Base-by-base conservation (phyloP, 2,888 invertebrate genomes). In the Agrenia bidenticulata region DNA sequence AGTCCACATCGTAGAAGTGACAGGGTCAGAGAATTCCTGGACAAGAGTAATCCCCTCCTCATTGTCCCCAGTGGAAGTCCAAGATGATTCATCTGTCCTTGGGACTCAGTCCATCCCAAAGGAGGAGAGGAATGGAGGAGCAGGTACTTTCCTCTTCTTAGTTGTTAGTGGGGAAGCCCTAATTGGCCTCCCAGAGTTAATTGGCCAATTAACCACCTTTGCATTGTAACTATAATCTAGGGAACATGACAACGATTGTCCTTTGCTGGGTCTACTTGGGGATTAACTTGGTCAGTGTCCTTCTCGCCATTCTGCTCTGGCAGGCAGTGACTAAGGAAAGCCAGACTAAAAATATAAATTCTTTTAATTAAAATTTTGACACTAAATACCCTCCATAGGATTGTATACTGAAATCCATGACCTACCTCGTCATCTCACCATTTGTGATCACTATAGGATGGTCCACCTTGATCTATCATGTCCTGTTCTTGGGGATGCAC, bases 231-330 rank as follows among this genome's bases (percentile, higher is more conserved):
- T n/a, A n/a, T n/a, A n/a, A n/a, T n/a, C n/a, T n/a, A n/a, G n/a
- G n/a, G n/a, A n/a, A n/a, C n/a, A n/a, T 24, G 27, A 32, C 55
- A 19, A 55, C 32, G 11, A 2, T 2, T 9, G n/a, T 55, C n/a
- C 27, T 55, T 37, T 55, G 55, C 21, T 55, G 55, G 55, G 17
- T 19, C 15, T 55, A 55, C 37, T 2, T 55, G 4, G 55, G 55
- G 2, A 15, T 55, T 19, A n/a, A 27, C 17, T 5, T 32, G 24
- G 32, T 17, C 55, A 55, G 27, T 17, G 13, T 27, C 24, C 17
- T 55, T 5, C 17, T 55, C 9, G 55, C 55, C 5, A n/a, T 27
- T 9, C 13, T 55, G 9, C 19, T 55, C 2, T 55, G 27, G 32
- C 55, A 55, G 27, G 32, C 55, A 7, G 55, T 55, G 45, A 17